Conservation (phyloP, 2,888 invertebrate species). For the Urechis unicinctus region DNA sequence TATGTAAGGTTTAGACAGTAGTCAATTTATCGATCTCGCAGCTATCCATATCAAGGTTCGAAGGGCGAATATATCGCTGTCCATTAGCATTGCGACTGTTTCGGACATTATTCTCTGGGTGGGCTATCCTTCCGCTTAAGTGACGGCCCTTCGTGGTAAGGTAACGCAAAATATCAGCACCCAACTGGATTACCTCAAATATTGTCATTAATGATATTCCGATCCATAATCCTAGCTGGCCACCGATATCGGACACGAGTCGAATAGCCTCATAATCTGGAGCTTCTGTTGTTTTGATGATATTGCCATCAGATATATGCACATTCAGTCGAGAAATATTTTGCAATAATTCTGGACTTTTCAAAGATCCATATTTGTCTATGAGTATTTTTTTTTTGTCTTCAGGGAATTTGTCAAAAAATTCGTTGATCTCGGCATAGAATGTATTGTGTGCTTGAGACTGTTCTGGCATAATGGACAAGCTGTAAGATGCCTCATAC, state of each 20-base stretch:
- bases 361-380: too few species aligned
- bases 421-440: slow-evolving; percentile 18
- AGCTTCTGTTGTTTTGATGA: slow-evolving; percentile 25
- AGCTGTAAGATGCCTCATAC: slow-evolving; percentile 23
- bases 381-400: neutral
- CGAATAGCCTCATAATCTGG: slow-evolving; percentile 25
- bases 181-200: slow-evolving; percentile 22
- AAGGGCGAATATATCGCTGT: neutral
- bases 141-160: slow-evolving; percentile 13
- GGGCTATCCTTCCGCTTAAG: slow-evolving; percentile 1
- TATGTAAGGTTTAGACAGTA: slow-evolving; percentile 13
- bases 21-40: slow-evolving; percentile 19
- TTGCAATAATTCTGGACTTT: too few species aligned
- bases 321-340: slow-evolving; percentile 19
- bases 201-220: slow-evolving; percentile 26
- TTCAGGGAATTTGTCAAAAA: slow-evolving; percentile 8
- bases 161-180: slow-evolving; percentile 16
- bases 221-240: slow-evolving; percentile 28
- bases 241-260: slow-evolving; percentile 25
- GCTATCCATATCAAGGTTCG: neutral
- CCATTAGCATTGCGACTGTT: neutral
- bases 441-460: slow-evolving; percentile 20
- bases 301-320: slow-evolving; percentile 26
- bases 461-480: slow-evolving; percentile 21
- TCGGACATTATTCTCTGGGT: too few species aligned